A percentile compares a stretch with the other conserved stretches of the same genome.
Conservation (phyloP, 1,140 invertebrate species). For the Drosophila takahashii region DNA sequence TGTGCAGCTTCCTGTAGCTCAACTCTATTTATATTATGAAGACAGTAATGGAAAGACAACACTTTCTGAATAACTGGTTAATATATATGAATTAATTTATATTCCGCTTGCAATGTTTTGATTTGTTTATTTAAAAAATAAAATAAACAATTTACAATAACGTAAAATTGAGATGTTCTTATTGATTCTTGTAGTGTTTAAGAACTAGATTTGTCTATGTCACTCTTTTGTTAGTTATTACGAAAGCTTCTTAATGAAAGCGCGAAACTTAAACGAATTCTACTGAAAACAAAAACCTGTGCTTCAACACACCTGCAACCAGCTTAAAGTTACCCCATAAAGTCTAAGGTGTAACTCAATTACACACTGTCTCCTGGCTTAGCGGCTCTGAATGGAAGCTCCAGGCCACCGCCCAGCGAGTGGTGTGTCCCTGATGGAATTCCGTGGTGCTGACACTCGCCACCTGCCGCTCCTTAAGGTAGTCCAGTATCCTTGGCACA, state of each 20-base stretch:
- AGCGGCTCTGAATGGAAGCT: conserved; percentile 85
- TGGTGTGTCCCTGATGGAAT: conserved; percentile 97
- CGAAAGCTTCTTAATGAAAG: not conserved
- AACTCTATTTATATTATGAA: not conserved
- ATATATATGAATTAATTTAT: too few relatives aligned
- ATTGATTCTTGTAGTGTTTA: too few relatives aligned
- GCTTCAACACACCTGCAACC: not conserved
- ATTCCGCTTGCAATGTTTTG: too few relatives aligned
- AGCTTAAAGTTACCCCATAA: not conserved
- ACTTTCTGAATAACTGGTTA: too few relatives aligned
- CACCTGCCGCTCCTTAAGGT: conserved; percentile 87
- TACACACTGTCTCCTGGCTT: conserved; percentile 8
- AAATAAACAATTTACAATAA: too few relatives aligned
- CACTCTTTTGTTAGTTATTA: too few relatives aligned
- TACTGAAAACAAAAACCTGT: not conserved
- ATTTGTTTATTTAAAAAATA: too few relatives aligned
- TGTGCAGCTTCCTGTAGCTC: conserved; percentile 21
- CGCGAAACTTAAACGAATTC: not conserved
- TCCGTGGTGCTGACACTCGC: conserved; percentile 90
- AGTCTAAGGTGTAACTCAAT: conserved; percentile 7
- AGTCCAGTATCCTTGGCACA: conserved; percentile 88
- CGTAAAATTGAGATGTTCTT: too few relatives aligned
- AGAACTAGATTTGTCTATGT: too few relatives aligned
- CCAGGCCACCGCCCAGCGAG: conserved; percentile 92
- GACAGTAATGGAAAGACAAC: too few relatives aligned